A percentile compares a stretch with the other conserved stretches of the same genome.
Conservation (phyloP, 2,113 vertebrate species). For the Oxyura jamaicensis region DNA sequence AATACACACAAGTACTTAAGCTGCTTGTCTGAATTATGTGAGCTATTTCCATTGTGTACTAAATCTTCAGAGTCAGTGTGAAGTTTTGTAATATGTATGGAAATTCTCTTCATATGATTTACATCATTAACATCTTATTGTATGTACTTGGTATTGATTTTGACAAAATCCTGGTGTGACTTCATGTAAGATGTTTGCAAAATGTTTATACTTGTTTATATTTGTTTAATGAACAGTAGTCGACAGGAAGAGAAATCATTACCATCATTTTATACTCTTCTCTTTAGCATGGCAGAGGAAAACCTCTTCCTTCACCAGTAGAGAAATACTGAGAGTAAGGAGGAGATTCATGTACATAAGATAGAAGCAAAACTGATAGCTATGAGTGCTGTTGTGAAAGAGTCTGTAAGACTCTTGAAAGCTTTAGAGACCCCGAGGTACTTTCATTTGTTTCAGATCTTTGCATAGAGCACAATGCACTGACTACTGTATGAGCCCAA, state of each 20-base stretch:
- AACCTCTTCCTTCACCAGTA: not conserved
- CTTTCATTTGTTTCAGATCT: not conserved
- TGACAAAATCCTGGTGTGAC: not conserved
- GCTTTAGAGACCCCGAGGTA: not conserved
- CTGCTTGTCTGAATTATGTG: not conserved
- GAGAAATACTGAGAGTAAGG: not conserved
- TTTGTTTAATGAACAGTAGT: not conserved
- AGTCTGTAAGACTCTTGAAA: not conserved
- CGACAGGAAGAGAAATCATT: not conserved
- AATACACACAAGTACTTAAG: not conserved
- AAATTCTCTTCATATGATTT: not conserved
- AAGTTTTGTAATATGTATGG: not conserved
- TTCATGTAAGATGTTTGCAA: not conserved
- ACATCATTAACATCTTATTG: not conserved
- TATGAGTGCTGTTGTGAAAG: not conserved
- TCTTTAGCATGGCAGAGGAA: not conserved
- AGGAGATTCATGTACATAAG: not conserved
- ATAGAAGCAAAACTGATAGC: not conserved
- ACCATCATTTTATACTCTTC: not conserved
- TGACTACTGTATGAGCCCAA: not conserved
- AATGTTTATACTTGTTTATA: not conserved
- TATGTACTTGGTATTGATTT: not conserved
- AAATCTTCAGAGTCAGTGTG: not conserved
- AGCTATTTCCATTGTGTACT: not conserved
- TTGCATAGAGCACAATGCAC: not conserved